These are phyloP conservation scores for Aspiorhynchus laticeps DNA, from an alignment of 2,113 vertebrate genomes.

Conservation along the genomic window DNA sequence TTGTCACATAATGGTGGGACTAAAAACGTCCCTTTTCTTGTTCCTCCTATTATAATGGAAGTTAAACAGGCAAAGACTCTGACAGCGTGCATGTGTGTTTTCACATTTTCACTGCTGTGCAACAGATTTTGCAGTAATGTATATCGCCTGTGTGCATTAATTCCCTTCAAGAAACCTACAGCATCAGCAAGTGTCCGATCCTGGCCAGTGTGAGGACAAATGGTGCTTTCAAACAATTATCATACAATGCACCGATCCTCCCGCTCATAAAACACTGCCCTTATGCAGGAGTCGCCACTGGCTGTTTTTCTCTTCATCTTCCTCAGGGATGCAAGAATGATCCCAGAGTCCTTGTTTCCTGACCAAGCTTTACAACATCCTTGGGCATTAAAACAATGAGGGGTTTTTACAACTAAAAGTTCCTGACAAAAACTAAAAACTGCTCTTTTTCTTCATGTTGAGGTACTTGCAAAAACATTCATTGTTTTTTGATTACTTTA, in stretches of 20 bases:
- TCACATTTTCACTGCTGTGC: neutral
- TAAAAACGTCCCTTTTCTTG: neutral
- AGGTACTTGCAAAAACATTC: neutral
- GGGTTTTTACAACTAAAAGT: neutral
- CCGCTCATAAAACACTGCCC: neutral
- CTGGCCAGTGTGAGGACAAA: conserved; percentile 2
- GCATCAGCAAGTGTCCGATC: neutral
- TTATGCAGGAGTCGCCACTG: neutral
- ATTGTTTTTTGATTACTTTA: neutral
- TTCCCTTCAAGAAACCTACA: neutral
- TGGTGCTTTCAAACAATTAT: conserved; percentile 36
- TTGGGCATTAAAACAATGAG: neutral
- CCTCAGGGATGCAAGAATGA: neutral
- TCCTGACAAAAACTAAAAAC: neutral
- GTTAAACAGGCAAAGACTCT: neutral
- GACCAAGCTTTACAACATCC: neutral
- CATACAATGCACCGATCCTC: conserved; percentile 27
- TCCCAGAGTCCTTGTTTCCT: neutral
- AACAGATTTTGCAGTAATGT: neutral
- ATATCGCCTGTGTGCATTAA: neutral
- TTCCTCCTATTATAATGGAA: neutral
- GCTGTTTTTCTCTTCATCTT: neutral
- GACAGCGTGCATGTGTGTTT: neutral
- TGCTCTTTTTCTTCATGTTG: neutral
- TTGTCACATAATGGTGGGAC: neutral